Evolutionary conservation across 2,113 vertebrate species (phyloP), one percentile per base, ranked within the genome.

Genomic region (Apodemus speciosus): DNA sequence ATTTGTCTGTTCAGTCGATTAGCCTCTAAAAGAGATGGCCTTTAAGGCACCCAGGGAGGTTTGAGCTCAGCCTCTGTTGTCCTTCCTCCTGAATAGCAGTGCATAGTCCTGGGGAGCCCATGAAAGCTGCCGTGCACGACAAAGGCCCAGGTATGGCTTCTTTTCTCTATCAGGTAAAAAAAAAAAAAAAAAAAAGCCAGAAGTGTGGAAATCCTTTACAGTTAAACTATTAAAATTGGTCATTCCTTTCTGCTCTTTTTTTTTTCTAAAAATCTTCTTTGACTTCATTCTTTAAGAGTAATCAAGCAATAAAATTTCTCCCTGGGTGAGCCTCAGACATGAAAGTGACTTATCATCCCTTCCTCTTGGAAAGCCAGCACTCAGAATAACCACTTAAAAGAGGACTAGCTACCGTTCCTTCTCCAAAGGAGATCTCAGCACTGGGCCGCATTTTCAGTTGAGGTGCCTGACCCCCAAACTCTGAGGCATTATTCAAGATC

Each of bases 141-240:
- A 97, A 97, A 96, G 75, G 85, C 95, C 81, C 94, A 94, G 89
- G 80, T 92, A 38, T 76, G 71, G 83, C 69, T 90, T 88, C 83
- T 93, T 92, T 93, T 92, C 69, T 92, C 35, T 85, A 58, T 43
- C 91, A 91, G 69, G 87, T 89, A 80, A 84, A 53, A 76, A 85
- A 84, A 84, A 96, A 80, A 84, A 53, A 76, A 85, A 84, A 84
- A 96, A 94, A 94, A 58, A 93, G 94, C 92, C 91, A 62, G 53
- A 95, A 94, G 86, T 94, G 89, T 77, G 96, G 91, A 90, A 92
- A 96, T 94, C 71, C 93, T 96, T 95, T 96, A 81, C 73, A 85
- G 95, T 96, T 94, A 96, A 58, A 96, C 96, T 95, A 97, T 96
- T 96, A 95, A 96, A 97, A 97, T 88, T 88, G 86, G 64, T 20